Evolutionary conservation across 2,113 vertebrate genomes (phyloP), one percentile per base, ranked within the genome.

Genomic region (Brevimyrus niger): DNA sequence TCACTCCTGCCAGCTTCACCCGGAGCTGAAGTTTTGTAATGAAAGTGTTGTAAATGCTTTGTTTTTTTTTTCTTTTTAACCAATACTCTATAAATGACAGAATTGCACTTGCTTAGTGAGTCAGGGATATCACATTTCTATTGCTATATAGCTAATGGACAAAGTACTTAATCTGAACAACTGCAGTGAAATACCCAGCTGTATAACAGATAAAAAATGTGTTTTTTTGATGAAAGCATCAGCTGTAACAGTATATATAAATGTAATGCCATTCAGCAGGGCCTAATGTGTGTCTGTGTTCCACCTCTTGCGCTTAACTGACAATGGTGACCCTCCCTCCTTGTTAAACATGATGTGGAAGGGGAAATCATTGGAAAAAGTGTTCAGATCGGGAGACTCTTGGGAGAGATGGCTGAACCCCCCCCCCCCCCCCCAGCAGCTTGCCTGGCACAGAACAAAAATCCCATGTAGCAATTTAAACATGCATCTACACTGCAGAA

Each of bases 341-440:
- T 94, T 58, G 17, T 96, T 95, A 93, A 97, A 97, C 53, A 96
- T 91, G 11, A 95, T 90, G 27, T 95, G 94, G 90, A 96, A 97
- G 86, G 94, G 94, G 91, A 97, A 96, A 1, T 92, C 92, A n/a
- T 92, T 92, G 90, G 96, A 97, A 91, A 97, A 97, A 1, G 93
- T 91, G 90, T 92, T 93, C 6, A 92, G 93, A 27, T 97, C 95
- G 27, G 96, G 90, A 97, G 92, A 61, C 82, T 94, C 50, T 94
- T 89, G 0, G 96, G 95, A 91, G 95, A 97, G 89, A 92, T 1
- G 94, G 95, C 76, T 89, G 85, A 89, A 96, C 96, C 46, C 90
- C 91, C 87, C 88, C 2, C 4, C 96, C 96, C 46, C 90, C 91
- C 87, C 88, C 2, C 4, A 80, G 27, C 19, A 94, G 83, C 21